Percentiles rank a stretch among this genome's conserved stretches.
phyloP scores from a whole-genome alignment of 2,797 vertebrate species.

The Eleutherodactylus coqui region DNA sequence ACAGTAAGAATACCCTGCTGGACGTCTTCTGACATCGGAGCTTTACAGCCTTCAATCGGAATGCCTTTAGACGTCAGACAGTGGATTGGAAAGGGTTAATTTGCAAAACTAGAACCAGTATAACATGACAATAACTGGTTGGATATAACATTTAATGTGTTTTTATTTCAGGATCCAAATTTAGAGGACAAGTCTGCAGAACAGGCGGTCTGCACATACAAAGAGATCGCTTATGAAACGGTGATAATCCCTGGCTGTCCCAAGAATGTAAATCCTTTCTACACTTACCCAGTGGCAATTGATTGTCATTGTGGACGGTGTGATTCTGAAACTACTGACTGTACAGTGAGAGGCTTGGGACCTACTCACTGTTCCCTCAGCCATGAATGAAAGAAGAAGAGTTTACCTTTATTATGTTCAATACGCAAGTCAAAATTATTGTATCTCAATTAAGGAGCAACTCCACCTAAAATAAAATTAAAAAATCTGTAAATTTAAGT shows the following conservation, averaged over 20 bases:
- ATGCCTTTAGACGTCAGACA: no score
- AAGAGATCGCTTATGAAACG: constrained; percentile 83
- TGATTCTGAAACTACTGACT: constrained; percentile 79
- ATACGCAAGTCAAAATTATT: neutral
- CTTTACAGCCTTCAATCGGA: no score
- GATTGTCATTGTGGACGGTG: constrained; percentile 84
- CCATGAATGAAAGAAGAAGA: constrained; percentile 57
- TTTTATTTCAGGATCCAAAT: constrained; percentile 78
- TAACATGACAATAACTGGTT: neutral
- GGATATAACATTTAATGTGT: neutral
- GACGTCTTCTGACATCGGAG: no score
- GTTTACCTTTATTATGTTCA: neutral
- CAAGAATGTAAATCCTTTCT: constrained; percentile 72
- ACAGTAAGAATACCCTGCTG: no score
- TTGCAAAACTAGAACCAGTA: neutral
- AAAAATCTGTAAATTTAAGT: neutral
- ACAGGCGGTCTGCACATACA: constrained; percentile 84
- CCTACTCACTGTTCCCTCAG: constrained; percentile 79
- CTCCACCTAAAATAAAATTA: neutral
- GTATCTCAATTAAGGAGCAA: neutral
- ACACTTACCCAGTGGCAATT: constrained; percentile 85
- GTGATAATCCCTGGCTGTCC: constrained; percentile 82
- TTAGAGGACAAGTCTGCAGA: constrained; percentile 72
- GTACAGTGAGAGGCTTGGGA: constrained; percentile 75
- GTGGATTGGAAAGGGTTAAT: no score